Conservation (phyloP, 2,888 invertebrate genomes). For the Scaptodrosophila latifasciaeformis region DNA sequence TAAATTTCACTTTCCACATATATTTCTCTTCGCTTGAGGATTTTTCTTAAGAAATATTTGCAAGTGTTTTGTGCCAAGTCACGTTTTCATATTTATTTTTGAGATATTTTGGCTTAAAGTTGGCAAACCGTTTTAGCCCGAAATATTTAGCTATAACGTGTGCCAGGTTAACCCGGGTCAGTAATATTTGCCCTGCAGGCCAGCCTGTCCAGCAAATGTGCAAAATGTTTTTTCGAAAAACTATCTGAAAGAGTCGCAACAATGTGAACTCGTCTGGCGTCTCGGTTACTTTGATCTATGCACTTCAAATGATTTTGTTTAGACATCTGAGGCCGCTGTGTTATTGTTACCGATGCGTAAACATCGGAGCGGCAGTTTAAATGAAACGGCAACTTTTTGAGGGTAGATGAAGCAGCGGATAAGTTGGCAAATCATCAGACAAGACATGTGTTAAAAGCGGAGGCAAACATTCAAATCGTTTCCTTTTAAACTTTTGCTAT, state of each 20-base stretch:
- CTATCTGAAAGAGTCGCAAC: slow-evolving; percentile 20
- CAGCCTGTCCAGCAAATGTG: not conserved
- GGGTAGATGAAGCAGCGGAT: slow-evolving; percentile 44
- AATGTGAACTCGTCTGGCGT: slow-evolving; percentile 33
- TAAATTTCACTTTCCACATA: slow-evolving; percentile 23
- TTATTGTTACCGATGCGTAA: slow-evolving; percentile 56
- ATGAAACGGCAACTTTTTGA: slow-evolving; percentile 62
- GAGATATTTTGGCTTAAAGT: slow-evolving; percentile 35
- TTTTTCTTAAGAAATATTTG: too few species aligned
- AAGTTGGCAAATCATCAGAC: slow-evolving; percentile 38
- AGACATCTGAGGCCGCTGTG: slow-evolving; percentile 23
- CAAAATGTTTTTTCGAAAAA: slow-evolving; percentile 19
- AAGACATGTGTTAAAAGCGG: slow-evolving; percentile 25
- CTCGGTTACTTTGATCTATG: slow-evolving; percentile 64
- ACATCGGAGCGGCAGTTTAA: slow-evolving; percentile 57
- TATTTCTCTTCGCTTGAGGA: too few species aligned
- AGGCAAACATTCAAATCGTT: not conserved
- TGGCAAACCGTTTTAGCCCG: not conserved
- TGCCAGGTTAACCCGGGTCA: slow-evolving; percentile 61
- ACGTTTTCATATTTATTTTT: slow-evolving; percentile 60
- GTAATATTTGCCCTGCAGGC: slow-evolving; percentile 31
- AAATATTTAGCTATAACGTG: slow-evolving; percentile 37
- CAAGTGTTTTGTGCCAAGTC: slow-evolving; percentile 35
- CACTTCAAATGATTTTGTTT: slow-evolving; percentile 60
- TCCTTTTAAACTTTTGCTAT: not conserved